phyloP scores from a whole-genome alignment of 1,140 invertebrate genomes.

The Bombus balteatus region DNA sequence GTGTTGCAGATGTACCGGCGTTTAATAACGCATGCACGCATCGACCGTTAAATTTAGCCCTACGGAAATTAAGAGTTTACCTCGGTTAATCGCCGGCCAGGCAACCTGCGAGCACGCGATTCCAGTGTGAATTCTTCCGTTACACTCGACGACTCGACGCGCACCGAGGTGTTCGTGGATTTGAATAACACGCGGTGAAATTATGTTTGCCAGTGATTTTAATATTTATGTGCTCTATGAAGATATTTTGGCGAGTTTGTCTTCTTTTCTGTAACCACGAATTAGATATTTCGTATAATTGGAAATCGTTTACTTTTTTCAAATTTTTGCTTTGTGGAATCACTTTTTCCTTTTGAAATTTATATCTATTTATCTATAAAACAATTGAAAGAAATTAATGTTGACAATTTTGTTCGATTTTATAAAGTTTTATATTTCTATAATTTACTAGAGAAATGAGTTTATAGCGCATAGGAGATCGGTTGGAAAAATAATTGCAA shows the following conservation, averaged over 20 bases:
- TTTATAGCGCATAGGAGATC: not conserved
- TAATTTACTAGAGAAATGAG: not conserved
- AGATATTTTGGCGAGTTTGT: not conserved
- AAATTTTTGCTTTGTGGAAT: no score
- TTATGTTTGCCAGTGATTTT: not conserved
- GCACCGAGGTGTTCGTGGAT: not conserved
- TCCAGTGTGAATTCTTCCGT: slow-evolving; percentile 27
- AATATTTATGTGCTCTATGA: no score
- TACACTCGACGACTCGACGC: not conserved
- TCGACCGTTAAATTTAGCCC: slow-evolving; percentile 64
- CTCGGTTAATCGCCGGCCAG: slow-evolving; percentile 29
- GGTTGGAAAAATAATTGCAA: not conserved
- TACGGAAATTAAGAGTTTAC: slow-evolving; percentile 57
- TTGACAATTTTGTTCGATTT: not conserved
- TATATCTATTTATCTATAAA: not conserved
- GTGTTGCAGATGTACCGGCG: slow-evolving; percentile 50
- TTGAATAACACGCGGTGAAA: not conserved
- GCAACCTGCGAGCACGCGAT: slow-evolving; percentile 28
- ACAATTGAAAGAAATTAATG: not conserved
- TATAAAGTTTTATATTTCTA: not conserved
- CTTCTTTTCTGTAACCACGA: no score
- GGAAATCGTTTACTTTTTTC: no score
- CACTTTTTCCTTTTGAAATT: not conserved
- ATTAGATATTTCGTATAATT: no score
- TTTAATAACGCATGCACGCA: slow-evolving; percentile 70